Percentiles rank a stretch among this genome's conserved stretches.
These are phyloP conservation scores for Spongilla lacustris DNA, from an alignment of 37 sponge, comb jelly and placozoan species.

Conservation along the genomic window DNA sequence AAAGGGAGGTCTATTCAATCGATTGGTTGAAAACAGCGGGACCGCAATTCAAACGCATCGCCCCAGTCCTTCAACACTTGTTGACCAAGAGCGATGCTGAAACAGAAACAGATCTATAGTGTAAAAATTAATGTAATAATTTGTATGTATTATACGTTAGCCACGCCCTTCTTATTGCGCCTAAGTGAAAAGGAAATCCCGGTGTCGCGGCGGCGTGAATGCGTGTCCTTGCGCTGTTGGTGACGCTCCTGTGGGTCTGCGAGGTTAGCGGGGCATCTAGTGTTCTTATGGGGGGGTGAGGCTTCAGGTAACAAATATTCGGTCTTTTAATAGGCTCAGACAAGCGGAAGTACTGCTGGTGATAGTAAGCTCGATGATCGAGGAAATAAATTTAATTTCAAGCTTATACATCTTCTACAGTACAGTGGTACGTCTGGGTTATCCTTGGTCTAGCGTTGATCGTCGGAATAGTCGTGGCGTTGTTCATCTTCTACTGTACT, in stretches of 20 bases:
- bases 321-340: not conserved
- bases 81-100: not conserved
- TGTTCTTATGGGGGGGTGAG: not conserved
- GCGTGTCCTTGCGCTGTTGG: not conserved
- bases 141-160: too few species aligned
- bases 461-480: constrained; percentile 16
- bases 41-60: constrained; percentile 28
- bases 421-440: constrained; percentile 52
- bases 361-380: too few species aligned
- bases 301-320: not conserved
- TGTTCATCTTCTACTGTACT: not conserved
- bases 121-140: too few species aligned
- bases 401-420: not conserved
- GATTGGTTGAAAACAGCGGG: constrained; percentile 49
- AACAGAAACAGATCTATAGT: not conserved
- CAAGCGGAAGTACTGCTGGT: not conserved
- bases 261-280: not conserved
- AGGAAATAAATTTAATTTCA: too few species aligned
- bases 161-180: not conserved
- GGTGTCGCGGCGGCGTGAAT: not conserved
- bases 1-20: constrained; percentile 31
- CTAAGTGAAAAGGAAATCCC: too few species aligned
- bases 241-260: not conserved
- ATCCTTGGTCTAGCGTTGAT: constrained; percentile 10
- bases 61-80: not conserved